Evolutionary conservation across 2,113 vertebrate genomes (phyloP), one percentile per base, ranked within the genome.

Genomic region (Melanerpes aurifrons): DNA sequence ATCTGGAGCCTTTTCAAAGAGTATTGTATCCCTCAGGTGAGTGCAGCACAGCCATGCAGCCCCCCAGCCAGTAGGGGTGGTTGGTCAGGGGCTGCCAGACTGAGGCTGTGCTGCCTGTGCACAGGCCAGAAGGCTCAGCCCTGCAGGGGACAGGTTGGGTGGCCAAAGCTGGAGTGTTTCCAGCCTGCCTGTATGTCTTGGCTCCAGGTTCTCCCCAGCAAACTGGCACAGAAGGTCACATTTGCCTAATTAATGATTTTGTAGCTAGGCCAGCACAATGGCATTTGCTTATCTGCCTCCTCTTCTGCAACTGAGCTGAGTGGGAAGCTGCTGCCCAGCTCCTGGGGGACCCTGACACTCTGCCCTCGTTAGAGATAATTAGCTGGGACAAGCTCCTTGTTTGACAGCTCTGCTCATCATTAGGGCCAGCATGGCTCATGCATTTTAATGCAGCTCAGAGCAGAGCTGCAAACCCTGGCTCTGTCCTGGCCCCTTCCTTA

Each of bases 331-430:
- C 90, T 96, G 94, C 90, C 95, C 93, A n/a, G 82, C 82, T 96
- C 95, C 90, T 94, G 7, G 1, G 94, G 93, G 94, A 93, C 76
- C 58, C 90, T 95, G 95, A 96, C 93, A 95, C 86, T 95, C 95
- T 96, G 95, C 94, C 90, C 95, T 96, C 82, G 48, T 96, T 96
- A 96, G 93, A 94, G 95, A 93, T 96, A 96, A 96, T 96, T 94
- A 96, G 91, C 96, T 91, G 87, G 94, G 95, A 94, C 82, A 87
- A 89, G 91, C 82, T 96, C 79, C 80, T 83, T 64, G 75, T 95
- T 81, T 94, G 95, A 95, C 96, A 95, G 95, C 91, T 96, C 89
- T 78, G 94, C 92, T 95, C 94, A 91, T 96, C 96, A 90, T 95
- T 94, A 95, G 73, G 80, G 58, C 93, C n/a, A 37, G 80, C 54